phyloP scores from a whole-genome alignment of 2,888 invertebrate species.

The Asteroscopus sphinx region DNA sequence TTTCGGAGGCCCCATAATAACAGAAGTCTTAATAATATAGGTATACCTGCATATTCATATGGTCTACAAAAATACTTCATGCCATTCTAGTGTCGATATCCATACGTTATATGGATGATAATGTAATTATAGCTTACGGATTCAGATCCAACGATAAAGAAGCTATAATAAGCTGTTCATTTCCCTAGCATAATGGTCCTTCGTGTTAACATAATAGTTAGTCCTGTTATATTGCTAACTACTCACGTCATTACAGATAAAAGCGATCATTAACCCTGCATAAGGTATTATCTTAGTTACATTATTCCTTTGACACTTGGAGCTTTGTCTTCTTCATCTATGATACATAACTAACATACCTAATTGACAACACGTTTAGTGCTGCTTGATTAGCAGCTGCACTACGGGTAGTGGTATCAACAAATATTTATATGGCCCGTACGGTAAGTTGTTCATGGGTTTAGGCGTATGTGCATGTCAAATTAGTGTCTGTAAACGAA shows the following conservation, averaged over 20 bases:
- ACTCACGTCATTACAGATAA: constrained; percentile 10
- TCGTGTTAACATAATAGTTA: constrained; percentile 9
- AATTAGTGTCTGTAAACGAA: too few relatives aligned
- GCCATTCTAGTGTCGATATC: constrained; percentile 1
- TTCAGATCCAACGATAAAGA: constrained; percentile 12
- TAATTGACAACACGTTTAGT: too few relatives aligned
- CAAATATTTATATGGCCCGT: too few relatives aligned
- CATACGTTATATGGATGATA: constrained; percentile 22
- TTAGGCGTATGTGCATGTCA: too few relatives aligned
- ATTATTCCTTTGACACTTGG: constrained; percentile 1
- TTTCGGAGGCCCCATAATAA: constrained; percentile 15
- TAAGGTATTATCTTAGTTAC: constrained; percentile 5
- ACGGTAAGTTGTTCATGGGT: too few relatives aligned
- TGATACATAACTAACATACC: too few relatives aligned
- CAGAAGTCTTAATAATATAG: constrained; percentile 7
- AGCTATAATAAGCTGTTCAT: constrained; percentile 20
- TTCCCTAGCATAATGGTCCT: constrained; percentile 7
- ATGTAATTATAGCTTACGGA: constrained; percentile 9
- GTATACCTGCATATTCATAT: neutral
- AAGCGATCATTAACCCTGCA: constrained; percentile 20
- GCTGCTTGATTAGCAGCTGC: too few relatives aligned
- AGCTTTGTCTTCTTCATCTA: neutral
- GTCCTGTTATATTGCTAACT: constrained; percentile 18
- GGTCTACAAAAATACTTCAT: neutral
- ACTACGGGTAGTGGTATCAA: too few relatives aligned